Conservation (phyloP, 2,797 vertebrate species). For the Champsocephalus gunnari region DNA sequence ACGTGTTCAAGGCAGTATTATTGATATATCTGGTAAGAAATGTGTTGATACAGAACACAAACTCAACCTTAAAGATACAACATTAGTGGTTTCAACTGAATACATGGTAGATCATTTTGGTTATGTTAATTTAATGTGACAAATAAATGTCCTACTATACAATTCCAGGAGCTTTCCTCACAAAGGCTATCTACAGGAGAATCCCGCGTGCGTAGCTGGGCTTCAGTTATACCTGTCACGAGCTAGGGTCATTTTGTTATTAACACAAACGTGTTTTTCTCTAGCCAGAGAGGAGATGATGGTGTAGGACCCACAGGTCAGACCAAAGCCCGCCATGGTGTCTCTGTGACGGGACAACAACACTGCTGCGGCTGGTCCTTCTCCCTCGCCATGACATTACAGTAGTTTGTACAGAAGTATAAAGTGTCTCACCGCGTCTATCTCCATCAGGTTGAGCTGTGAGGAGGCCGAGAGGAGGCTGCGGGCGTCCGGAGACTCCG, state of each 20-base stretch:
- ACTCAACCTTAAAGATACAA: neutral
- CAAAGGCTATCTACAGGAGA: neutral
- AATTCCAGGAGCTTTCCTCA: neutral
- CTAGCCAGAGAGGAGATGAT: too few species aligned
- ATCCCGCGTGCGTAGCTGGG: neutral
- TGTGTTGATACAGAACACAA: neutral
- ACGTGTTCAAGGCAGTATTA: neutral
- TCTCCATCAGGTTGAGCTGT: constrained; percentile 84
- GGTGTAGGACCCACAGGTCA: too few species aligned
- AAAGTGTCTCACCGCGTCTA: constrained; percentile 79
- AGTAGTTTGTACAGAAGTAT: neutral
- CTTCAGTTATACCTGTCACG: neutral
- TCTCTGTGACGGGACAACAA: neutral
- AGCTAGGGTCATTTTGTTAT: neutral
- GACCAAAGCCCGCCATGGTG: neutral
- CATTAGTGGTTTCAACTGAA: neutral
- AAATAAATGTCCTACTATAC: neutral
- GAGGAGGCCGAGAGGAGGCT: constrained; percentile 83
- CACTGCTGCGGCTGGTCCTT: neutral
- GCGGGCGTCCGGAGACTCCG: constrained; percentile 81
- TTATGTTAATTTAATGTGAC: neutral
- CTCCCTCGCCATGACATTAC: neutral
- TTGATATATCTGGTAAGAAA: neutral
- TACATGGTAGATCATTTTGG: fast-evolving
- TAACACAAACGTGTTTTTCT: too few species aligned